Evolutionary conservation across 2,113 vertebrate genomes (phyloP), one percentile per base, ranked within the genome.

Genomic region (Antidorcas marsupialis): DNA sequence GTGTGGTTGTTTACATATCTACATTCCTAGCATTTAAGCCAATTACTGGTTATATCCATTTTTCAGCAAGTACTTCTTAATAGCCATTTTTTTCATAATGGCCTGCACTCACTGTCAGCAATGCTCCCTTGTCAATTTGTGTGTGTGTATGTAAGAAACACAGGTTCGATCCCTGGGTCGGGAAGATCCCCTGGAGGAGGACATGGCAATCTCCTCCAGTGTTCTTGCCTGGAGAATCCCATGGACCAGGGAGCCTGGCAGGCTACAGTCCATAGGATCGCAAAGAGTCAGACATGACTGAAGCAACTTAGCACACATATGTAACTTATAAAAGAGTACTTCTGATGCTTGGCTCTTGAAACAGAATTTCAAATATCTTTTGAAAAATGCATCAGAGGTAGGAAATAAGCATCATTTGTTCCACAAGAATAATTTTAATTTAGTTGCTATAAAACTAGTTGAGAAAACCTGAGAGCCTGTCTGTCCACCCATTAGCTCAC

Each of bases 1-100:
- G 19, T 30, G 45, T 93, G 39, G 88, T 23, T 95, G 96, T 97
- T 98, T 97, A 94, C 52, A 12, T 84, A 87, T 94, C 91, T 71
- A 74, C 62, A 27, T 95, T 94, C 89, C 89, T 16, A 96, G 86
- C 89, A 59, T 93, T 87, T 89, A 97, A 97, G 86, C 95, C 81
- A 86, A 36, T 74, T 87, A 82, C 67, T 64, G 83, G 67, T 30
- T 60, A 0, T 59, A 64, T 92, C 82, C 33, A 2, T 57, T 76
- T 97, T 76, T 76, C 36, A 76, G 25, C 39, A 76, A 76, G 23
- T 74, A 43, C 36, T 43, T 36, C n/a, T 74, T 74, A 25, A 25
- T 25, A 39, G 36, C 67, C 67, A 25, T 25, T 74, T 39, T 67
- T 95, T 91, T 57, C 30, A 4, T 50, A 62, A 83, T 36, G 83